Evolutionary conservation across 2,113 vertebrate species (phyloP), one percentile per base, ranked within the genome.

Genomic region (Bufo gargarizans): DNA sequence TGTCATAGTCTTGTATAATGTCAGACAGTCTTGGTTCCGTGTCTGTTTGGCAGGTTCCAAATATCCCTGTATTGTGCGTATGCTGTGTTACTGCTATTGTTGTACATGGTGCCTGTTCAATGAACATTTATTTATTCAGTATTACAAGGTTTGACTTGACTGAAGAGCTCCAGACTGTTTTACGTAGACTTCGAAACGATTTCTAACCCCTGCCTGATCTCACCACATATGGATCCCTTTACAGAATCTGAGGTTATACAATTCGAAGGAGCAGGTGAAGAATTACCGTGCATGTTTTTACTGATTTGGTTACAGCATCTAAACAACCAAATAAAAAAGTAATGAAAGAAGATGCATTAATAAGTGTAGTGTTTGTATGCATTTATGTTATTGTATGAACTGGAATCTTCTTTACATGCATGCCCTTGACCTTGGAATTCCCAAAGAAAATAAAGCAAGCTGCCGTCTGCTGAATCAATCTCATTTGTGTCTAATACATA

Each of bases 351-450:
- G 45, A 72, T 19, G 33, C n/a, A 16, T 78, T 78, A 83, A 55
- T 88, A 71, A 77, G 47, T 78, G 81, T 78, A 88, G 65, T 84
- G 63, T 86, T 90, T 81, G 80, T 85, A 82, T 47, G 84, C 16
- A 91, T 17, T 88, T 47, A 83, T 72, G 86, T 87, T n/a, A 13
- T 91, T 85, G 85, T 90, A 49, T 92, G 89, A 90, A 92, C 91
- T 83, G 90, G 81, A 91, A 47, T 65, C 80, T 53, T 79, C 74
- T 82, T 89, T 89, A 91, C 76, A 72, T 82, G 93, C 92, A 92
- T 95, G 93, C 92, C 93, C 90, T 58, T 84, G 89, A 89, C 90
- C 72, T 56, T 84, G 72, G 88, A 91, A 92, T 7, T 76, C 82
- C 81, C 0, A 1, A 81, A 43, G 80, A 56, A 88, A 58, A 94